A percentile compares a stretch with the other conserved stretches of the same genome.
phyloP scores from a whole-genome alignment of 2,797 vertebrate species.

The Choloepus didactylus region DNA sequence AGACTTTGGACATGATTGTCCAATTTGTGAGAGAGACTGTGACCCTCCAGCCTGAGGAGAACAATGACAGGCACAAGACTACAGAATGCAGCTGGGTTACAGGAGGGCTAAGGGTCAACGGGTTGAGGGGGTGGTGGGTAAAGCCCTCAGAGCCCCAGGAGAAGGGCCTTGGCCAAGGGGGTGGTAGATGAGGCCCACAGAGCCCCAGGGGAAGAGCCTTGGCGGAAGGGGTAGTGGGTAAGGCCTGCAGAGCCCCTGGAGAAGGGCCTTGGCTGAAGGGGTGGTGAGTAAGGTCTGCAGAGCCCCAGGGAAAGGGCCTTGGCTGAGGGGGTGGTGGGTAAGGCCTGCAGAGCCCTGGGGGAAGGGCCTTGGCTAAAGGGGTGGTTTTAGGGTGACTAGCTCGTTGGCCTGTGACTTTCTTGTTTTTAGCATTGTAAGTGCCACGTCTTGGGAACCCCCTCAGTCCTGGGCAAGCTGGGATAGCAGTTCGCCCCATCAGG shows the following conservation, averaged over 20 bases:
- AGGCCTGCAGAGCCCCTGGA: background rate
- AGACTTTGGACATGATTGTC: background rate
- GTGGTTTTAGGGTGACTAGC: background rate
- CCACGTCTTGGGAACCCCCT: background rate
- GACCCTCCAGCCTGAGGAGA: background rate
- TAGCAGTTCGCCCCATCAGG: fast-evolving
- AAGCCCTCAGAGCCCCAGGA: background rate
- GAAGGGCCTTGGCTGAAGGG: background rate
- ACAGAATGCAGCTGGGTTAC: background rate
- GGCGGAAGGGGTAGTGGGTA: background rate
- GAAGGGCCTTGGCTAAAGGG: background rate
- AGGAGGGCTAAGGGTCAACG: background rate
- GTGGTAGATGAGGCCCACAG: background rate
- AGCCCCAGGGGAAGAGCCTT: background rate
- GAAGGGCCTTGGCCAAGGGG: background rate
- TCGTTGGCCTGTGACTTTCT: background rate
- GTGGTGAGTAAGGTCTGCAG: background rate
- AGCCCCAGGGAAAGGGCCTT: background rate
- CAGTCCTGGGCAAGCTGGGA: background rate
- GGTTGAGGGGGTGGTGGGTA: background rate
- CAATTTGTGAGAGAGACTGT: background rate
- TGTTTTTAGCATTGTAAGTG: background rate
- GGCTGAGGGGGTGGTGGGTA: background rate
- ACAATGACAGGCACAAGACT: too few relatives aligned
- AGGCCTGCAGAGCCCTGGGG: background rate